Percentiles rank a stretch among this genome's conserved stretches.
phyloP scores from a whole-genome alignment of 2,113 vertebrate species.

The Phrynocephalus versicolor region DNA sequence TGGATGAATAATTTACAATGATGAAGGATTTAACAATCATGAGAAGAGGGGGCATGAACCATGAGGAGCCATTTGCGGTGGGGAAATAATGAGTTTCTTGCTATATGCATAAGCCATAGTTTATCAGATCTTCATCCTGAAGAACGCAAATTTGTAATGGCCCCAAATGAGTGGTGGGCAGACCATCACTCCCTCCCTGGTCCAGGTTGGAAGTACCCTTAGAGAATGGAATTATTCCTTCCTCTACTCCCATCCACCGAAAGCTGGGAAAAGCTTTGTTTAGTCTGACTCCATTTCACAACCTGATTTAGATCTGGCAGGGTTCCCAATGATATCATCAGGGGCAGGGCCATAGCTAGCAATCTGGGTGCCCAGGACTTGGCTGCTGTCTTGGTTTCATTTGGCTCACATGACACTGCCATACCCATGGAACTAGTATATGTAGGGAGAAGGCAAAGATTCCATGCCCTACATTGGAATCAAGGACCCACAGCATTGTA shows the following conservation, averaged over 20 bases:
- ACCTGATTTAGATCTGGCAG: background rate
- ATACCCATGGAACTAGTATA: no score
- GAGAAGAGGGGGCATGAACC: background rate
- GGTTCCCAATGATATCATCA: background rate
- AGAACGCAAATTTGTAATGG: no score
- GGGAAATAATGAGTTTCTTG: conserved; percentile 6
- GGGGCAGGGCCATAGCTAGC: background rate
- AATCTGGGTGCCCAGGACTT: no score
- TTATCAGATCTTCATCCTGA: no score
- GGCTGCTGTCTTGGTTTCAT: no score
- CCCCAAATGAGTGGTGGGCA: background rate
- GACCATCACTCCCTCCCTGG: background rate
- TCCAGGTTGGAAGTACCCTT: background rate
- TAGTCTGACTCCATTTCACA: background rate
- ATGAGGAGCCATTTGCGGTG: background rate
- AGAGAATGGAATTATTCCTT: background rate
- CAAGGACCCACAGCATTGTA: no score
- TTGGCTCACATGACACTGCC: no score
- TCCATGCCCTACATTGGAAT: no score
- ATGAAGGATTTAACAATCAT: conserved; percentile 15
- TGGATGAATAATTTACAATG: background rate
- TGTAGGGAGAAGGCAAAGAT: no score
- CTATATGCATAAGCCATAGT: no score
- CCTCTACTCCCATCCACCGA: no score
- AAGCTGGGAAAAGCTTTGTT: no score